These are phyloP conservation scores for Embidobia sp. DNA, from an alignment of 2,888 invertebrate species.

Conservation along the genomic window DNA sequence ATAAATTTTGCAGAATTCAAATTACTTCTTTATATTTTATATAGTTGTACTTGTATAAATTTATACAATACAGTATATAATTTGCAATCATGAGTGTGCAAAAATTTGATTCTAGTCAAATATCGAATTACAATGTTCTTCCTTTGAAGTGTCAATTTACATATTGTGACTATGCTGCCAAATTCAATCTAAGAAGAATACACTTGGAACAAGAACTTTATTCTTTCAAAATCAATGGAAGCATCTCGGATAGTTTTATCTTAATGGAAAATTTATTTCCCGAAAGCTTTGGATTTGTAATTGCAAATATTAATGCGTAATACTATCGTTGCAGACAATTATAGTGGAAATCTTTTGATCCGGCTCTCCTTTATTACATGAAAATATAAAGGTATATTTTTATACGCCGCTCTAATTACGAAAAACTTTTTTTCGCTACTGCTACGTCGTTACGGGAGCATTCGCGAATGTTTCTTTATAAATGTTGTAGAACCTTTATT, in stretches of 20 bases:
- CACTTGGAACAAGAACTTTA: neutral
- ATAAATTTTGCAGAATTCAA: no score
- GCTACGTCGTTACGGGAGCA: slow-evolving; percentile 37
- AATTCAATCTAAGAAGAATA: slow-evolving; percentile 16
- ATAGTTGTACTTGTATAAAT: no score
- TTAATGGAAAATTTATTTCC: slow-evolving; percentile 14
- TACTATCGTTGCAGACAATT: slow-evolving; percentile 9
- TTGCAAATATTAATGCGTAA: slow-evolving; percentile 11
- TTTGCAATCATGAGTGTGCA: slow-evolving; percentile 10
- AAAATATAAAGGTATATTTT: slow-evolving; percentile 7
- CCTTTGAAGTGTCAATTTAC: slow-evolving; percentile 27
- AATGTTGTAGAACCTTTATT: slow-evolving; percentile 37
- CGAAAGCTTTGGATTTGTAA: no score
- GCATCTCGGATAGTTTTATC: neutral
- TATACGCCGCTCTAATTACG: slow-evolving; percentile 27
- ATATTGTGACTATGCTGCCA: slow-evolving; percentile 6
- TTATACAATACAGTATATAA: no score
- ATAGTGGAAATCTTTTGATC: slow-evolving; percentile 26
- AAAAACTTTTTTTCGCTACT: slow-evolving; percentile 21
- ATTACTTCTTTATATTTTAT: no score
- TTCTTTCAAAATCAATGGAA: slow-evolving; percentile 14
- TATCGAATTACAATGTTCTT: slow-evolving; percentile 11
- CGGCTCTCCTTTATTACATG: neutral
- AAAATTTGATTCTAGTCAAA: slow-evolving; percentile 2
- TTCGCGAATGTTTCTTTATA: slow-evolving; percentile 31